Evolutionary conservation across 2,888 invertebrate genomes (phyloP), one percentile per base, ranked within the genome.

Genomic region (Caenorhabditis drosophilae): DNA sequence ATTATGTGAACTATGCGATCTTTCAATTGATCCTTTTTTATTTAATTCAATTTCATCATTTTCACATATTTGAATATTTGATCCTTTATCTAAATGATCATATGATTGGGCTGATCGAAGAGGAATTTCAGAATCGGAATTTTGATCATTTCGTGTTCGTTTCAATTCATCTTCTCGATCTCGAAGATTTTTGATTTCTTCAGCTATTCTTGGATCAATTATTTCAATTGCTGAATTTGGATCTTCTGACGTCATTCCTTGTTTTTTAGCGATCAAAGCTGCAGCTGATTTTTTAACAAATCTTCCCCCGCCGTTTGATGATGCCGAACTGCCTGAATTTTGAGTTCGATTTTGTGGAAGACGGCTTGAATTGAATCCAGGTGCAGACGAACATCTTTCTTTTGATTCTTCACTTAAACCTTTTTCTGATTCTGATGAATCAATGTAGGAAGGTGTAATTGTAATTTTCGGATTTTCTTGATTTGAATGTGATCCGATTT

Each of bases 121-220:
- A 12, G 31, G 31, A 6, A 31, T 31, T 6, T 31, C 31, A 31
- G 31, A 31, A 31, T 31, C 31, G 31, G 12, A 31, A 31, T 31
- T 31, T 31, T 31, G 31, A 31, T 36, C 36, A 7, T 40, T 70
- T 3, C 84, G 75, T 67, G 80, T 75, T 57, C 76, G 75, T n/a
- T 84, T 77, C 38, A 87, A 78, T 57, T 87, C 87, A 46, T 85
- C 86, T 72, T 87, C 87, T 3, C 87, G 78, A 60, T 86, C 85
- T 38, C 84, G 79, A 67, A 85, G 80, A 70, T 87, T 86, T 35
- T 85, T 82, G 36, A 87, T 84, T 74, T 87, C 87, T n/a, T 68
- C 75, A 2, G 77, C 75, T 34, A 77, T 77, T 11, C 77, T 58
- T 11, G 69, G 67, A 61, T 77, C 75, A 9, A 64, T 67, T 25